Evolutionary conservation across 1,140 invertebrate species (phyloP), one percentile per base, ranked within the genome.

Genomic region (Heliconius hewitsoni): DNA sequence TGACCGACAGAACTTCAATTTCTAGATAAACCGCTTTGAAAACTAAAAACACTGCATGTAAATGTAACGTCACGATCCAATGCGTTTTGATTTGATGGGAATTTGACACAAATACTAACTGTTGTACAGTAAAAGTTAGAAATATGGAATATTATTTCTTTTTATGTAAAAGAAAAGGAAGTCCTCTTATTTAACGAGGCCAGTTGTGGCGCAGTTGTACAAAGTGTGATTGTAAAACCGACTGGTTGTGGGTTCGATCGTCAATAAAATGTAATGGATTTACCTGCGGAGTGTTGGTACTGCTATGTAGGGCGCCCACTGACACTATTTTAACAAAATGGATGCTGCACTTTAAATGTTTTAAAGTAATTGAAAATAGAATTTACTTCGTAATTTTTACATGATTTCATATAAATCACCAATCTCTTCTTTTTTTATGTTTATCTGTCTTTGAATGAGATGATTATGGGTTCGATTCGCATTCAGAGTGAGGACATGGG

Each of bases 181-280:
- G 6, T 37, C 34, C 34, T 37, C 34, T 8, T 5, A 37, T 37
- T 37, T 37, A 37, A 0, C 34, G 34, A 34, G 34, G 3, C 34
- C 34, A 34, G 34, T 34, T 3, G 34, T 34, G 34, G 34, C 34
- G 34, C 34, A 34, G 34, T 5, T 2, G 34, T 5, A 34, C 34
- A 5, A 34, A 34, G 34, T 34, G 34, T 34, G 4, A 34, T 3
- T 34, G 34, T 34, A 34, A 34, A 34, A 34, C 34, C 30, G 2
- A 30, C 30, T 34, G 34, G 34, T 34, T 34, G 34, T 34, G 34
- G 34, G 34, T 34, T 34, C 34, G 34, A 5, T 34, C 34, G 60
- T 66, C 60, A 66, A 66, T 66, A 27, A 66, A 66, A 66, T 66
- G 60, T 66, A 66, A 66, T 66, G 60, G 60, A 66, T 11, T 66